Evolutionary conservation across 2,113 vertebrate genomes (phyloP).

Genomic region (Bos indicus): DNA sequence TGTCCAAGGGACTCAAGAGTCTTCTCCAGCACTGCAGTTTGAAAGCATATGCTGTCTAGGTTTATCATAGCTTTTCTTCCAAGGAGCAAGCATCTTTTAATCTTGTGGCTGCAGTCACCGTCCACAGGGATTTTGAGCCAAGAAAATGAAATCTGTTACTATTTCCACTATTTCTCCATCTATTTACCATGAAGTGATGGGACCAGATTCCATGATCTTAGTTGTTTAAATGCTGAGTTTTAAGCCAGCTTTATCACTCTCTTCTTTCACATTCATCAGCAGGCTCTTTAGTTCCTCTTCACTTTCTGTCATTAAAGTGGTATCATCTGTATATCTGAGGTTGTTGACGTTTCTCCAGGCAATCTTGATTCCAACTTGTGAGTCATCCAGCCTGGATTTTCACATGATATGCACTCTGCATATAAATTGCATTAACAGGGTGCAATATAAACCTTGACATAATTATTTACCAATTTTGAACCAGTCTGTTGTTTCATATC

Average conservation of each 20-base stretch:
- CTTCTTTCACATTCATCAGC: background rate
- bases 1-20: background rate
- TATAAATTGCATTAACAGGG: background rate
- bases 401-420: accelerated
- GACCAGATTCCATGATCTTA: background rate
- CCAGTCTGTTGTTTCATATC: background rate
- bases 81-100: background rate
- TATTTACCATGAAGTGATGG: background rate
- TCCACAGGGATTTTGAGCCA: background rate
- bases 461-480: background rate
- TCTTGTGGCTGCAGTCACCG: background rate
- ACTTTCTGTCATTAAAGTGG: background rate
- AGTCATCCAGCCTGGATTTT: background rate
- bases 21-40: background rate
- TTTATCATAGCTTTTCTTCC: background rate
- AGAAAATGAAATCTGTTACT: background rate
- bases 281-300: background rate
- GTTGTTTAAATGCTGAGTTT: background rate
- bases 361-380: background rate
- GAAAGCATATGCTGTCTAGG: background rate
- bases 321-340: background rate
- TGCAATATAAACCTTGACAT: background rate
- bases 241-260: background rate
- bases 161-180: background rate
- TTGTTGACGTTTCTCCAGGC: background rate